phyloP scores from a whole-genome alignment of 1,140 invertebrate species.

The Aphaenogaster floridana region DNA sequence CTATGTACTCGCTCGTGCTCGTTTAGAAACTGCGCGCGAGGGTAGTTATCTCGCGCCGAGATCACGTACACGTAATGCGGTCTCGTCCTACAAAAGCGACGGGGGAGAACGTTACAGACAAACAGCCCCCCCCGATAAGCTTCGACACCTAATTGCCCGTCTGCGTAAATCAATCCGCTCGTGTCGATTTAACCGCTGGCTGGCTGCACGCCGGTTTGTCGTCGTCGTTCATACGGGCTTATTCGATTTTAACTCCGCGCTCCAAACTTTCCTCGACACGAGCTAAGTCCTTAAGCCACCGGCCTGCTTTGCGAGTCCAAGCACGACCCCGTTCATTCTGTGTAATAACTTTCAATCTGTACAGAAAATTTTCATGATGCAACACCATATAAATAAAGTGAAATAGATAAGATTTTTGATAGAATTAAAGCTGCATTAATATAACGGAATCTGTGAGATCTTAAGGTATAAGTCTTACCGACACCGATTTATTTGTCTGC shows the following conservation, averaged over 20 bases:
- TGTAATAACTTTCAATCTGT: neutral
- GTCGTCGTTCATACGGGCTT: neutral
- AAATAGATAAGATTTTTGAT: neutral
- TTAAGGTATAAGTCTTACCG: neutral
- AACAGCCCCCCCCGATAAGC: neutral
- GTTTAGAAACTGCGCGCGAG: neutral
- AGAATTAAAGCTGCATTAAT: neutral
- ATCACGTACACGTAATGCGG: constrained; percentile 3
- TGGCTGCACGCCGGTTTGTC: neutral
- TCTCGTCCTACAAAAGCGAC: constrained; percentile 16
- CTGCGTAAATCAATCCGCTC: neutral
- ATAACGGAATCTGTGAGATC: neutral
- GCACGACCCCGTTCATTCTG: no score
- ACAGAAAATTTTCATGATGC: constrained; percentile 2
- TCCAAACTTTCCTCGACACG: neutral
- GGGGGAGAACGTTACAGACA: neutral
- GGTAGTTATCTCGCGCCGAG: neutral
- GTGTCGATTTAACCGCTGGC: neutral
- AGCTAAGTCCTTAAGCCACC: neutral
- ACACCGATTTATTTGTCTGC: neutral
- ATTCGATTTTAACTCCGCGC: constrained; percentile 26
- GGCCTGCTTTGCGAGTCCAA: neutral
- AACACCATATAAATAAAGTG: neutral
- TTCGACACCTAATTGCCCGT: neutral
- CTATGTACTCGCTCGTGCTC: neutral